phyloP scores from a whole-genome alignment of 2,113 vertebrate genomes.

The Litocranius walleri region DNA sequence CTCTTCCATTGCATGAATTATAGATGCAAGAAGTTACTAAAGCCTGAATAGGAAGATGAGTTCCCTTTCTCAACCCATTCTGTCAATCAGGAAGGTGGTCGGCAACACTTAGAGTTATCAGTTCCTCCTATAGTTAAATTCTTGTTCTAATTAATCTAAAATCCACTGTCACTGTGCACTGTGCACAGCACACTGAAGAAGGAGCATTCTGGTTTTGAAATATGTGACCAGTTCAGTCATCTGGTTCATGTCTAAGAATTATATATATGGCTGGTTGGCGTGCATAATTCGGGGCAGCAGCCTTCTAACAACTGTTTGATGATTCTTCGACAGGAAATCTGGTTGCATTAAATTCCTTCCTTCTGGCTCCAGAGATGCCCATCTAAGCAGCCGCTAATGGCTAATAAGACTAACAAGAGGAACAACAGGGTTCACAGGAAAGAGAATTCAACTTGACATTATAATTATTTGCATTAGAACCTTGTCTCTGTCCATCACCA shows the following conservation, averaged over 20 bases:
- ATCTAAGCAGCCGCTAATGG: neutral
- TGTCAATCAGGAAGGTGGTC: neutral
- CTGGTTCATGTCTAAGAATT: slow-evolving; percentile 17
- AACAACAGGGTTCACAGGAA: neutral
- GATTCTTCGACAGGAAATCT: slow-evolving; percentile 1
- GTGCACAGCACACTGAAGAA: neutral
- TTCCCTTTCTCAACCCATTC: slow-evolving; percentile 7
- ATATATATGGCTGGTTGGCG: neutral
- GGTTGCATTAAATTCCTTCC: neutral
- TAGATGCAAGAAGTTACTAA: slow-evolving; percentile 30
- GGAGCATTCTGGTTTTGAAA: slow-evolving; percentile 10
- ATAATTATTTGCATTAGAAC: neutral
- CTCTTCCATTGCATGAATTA: slow-evolving; percentile 36
- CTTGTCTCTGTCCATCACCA: neutral
- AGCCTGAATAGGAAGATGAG: neutral
- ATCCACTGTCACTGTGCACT: neutral
- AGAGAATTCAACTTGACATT: neutral
- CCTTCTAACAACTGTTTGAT: neutral
- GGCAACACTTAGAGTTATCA: neutral
- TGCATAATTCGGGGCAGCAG: neutral
- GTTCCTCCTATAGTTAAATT: neutral
- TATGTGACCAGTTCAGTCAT: slow-evolving; percentile 3
- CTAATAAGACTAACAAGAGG: neutral
- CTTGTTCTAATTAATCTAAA: neutral
- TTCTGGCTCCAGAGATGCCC: neutral